Base-by-base conservation (phyloP, 2,113 vertebrate species). In the Promerops cafer region DNA sequence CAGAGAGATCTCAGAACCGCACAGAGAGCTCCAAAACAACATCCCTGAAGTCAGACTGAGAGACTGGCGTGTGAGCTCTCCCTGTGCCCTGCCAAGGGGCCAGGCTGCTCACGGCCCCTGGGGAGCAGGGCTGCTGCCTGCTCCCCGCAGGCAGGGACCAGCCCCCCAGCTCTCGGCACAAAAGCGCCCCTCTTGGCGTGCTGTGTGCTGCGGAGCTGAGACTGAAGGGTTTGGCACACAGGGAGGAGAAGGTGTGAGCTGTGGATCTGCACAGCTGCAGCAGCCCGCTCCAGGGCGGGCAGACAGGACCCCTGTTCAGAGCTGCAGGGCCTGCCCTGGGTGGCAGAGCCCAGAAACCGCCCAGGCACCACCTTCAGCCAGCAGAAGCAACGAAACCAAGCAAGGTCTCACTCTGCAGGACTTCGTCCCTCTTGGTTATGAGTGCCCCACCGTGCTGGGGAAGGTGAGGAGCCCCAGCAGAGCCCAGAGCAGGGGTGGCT, bases 1-100 rank as follows among this genome's bases (percentile, higher is more conserved):
- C 44, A 87, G 47, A 6, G 20, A 82, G 18, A n/a, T 35, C 33
- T 91, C 63, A 44, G 45, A 53, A 35, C 0, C 30, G 54, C 50
- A 33, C 27, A 37, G 42, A n/a, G 50, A 54, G 11, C 40, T 74
- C 37, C 64, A 23, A 50, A 94, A 16, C 2, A 1, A 20, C 42
- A 16, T 27, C 31, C 42, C 37, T 9, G 4, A 12, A 2, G 18
- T 13, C 2, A 0, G 4, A 23, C 35, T 6, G 49, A 56, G 53
- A 59, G 40, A 16, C 30, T 8, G 21, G 14, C 27, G 19, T 21
- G 39, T 39, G 71, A 64, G 66, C 13, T 88, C 35, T n/a, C 2
- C 50, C 50, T 35, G 10, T 4, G 7, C 45, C 42, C 70, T 54
- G n/a, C 49, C 59, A 10, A n/a, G 22, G 26, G 27, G 39, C 53